Conservation (phyloP, 2,888 invertebrate species). For the Chelonus formosanus region DNA sequence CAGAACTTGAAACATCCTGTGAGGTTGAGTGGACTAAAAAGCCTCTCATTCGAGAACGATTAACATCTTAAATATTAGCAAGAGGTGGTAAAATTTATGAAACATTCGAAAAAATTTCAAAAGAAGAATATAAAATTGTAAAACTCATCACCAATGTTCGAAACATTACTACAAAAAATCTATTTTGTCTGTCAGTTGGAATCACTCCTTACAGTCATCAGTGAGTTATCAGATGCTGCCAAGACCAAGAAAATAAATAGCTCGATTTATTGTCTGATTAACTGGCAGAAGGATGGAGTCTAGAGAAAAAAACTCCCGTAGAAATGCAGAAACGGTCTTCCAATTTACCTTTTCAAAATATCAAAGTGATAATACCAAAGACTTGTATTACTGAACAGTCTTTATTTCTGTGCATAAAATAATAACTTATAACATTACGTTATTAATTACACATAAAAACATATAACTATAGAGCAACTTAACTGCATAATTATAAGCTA, state of each 20-base stretch:
- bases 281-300: conserved; percentile 56
- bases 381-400: conserved; percentile 64
- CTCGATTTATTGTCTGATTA: conserved; percentile 66
- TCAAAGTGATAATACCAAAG: too few relatives aligned
- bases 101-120: conserved; percentile 67
- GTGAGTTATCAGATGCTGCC: too few relatives aligned
- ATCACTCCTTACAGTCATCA: too few relatives aligned
- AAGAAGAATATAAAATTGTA: conserved; percentile 68
- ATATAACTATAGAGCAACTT: too few relatives aligned
- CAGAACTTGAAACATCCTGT: conserved; percentile 49
- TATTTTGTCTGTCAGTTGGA: conserved; percentile 72
- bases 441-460: too few relatives aligned
- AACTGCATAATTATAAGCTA: too few relatives aligned
- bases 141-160: conserved; percentile 64
- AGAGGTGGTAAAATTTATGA: conserved; percentile 40
- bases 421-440: too few relatives aligned
- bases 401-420: conserved; percentile 70
- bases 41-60: too few relatives aligned
- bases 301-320: too few relatives aligned
- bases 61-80: too few relatives aligned
- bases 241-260: conserved; percentile 62
- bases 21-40: conserved; percentile 61
- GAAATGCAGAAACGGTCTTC: too few relatives aligned
- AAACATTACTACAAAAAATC: conserved; percentile 76
- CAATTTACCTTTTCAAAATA: too few relatives aligned